phyloP scores from a whole-genome alignment of 2,113 vertebrate species.

The Spheniscus mendiculus region DNA sequence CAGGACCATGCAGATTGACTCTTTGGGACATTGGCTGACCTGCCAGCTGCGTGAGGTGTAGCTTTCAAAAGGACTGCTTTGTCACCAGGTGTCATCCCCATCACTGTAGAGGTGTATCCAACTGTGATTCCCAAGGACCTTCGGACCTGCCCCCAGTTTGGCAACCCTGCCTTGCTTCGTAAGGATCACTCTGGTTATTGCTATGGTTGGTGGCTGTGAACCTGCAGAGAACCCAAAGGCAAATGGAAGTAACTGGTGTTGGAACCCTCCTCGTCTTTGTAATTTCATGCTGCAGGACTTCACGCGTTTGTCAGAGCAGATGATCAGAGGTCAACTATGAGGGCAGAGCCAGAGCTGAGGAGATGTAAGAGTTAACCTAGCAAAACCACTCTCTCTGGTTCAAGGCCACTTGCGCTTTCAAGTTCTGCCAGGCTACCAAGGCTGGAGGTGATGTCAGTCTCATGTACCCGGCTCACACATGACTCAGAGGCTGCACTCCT shows the following conservation, averaged over 20 bases:
- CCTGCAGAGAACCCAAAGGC: not conserved
- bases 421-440: not conserved
- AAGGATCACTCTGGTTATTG: not conserved
- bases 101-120: not conserved
- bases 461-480: fast-evolving
- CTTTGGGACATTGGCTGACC: not conserved
- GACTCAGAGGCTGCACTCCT: not conserved
- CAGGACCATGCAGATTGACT: not conserved
- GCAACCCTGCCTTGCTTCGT: not conserved
- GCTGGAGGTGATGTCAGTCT: not conserved
- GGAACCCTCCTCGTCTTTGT: not conserved
- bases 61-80: not conserved
- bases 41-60: not conserved
- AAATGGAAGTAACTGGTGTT: not conserved
- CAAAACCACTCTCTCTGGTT: not conserved
- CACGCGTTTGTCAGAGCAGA: not conserved
- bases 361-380: not conserved
- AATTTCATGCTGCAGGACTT: not conserved
- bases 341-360: not conserved
- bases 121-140: not conserved
- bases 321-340: not conserved
- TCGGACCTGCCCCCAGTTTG: not conserved
- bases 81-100: not conserved
- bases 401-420: not conserved
- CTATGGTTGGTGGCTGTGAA: not conserved